These are phyloP conservation scores for Halcyon smyrnensis DNA, from an alignment of 2,797 vertebrate species.

Conservation along the genomic window DNA sequence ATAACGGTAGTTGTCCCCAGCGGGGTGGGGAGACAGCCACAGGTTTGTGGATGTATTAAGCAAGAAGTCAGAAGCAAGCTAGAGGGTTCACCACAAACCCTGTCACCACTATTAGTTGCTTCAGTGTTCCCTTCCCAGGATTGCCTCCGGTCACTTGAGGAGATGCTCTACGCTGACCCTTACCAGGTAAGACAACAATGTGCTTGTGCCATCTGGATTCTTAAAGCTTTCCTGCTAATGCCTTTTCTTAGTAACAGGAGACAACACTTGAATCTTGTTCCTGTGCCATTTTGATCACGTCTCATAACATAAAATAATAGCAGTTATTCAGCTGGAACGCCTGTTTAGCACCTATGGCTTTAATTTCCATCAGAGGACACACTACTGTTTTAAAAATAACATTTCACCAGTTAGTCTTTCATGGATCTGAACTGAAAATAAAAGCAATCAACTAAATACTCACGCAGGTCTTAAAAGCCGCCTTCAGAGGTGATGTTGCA, in stretches of 20 bases:
- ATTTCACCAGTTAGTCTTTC: background rate
- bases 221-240: background rate
- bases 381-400: background rate
- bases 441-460: background rate
- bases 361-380: background rate
- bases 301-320: rapidly evolving
- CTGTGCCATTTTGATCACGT: background rate
- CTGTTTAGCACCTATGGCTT: background rate
- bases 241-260: background rate
- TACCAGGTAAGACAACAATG: background rate
- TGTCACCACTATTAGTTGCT: background rate
- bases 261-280: background rate
- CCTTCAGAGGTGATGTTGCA: background rate
- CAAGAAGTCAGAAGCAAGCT: background rate
- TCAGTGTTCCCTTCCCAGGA: background rate
- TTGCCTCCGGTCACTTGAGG: background rate
- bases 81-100: background rate
- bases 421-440: background rate
- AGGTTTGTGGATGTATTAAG: background rate
- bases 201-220: background rate
- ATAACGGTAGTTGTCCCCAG: background rate
- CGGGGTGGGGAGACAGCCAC: rapidly evolving
- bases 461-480: background rate
- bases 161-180: background rate
- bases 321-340: background rate